Percentiles rank a stretch among this genome's conserved stretches.
phyloP scores from a whole-genome alignment of 2,888 invertebrate species.

The Scaptomyza cyrtandrae region DNA sequence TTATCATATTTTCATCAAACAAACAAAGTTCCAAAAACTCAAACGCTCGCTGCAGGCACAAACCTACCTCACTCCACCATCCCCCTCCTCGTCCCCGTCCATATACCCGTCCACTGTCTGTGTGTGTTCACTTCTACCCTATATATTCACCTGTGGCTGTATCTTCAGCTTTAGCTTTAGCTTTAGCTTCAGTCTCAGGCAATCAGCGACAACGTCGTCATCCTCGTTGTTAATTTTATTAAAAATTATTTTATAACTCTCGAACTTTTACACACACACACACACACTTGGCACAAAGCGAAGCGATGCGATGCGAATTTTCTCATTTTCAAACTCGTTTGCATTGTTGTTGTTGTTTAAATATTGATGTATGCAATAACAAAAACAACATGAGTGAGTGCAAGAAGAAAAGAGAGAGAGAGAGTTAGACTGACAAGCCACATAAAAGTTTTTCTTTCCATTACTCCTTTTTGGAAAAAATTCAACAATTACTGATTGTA shows the following conservation, averaged over 20 bases:
- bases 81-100: neutral
- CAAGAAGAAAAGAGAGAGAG: neutral
- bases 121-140: neutral
- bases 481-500: constrained; percentile 23
- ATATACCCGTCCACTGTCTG: neutral
- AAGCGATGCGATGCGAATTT: constrained; percentile 24
- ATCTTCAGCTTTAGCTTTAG: constrained; percentile 34
- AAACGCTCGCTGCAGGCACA: constrained; percentile 52
- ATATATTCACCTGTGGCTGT: constrained; percentile 47
- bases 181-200: constrained; percentile 35
- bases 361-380: constrained; percentile 65
- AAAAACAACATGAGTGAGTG: constrained; percentile 19
- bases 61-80: neutral
- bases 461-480: neutral
- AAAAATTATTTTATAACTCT: constrained; percentile 81
- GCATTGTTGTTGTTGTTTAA: constrained; percentile 46
- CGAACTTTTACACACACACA: constrained; percentile 54
- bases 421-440: constrained; percentile 10
- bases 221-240: constrained; percentile 82
- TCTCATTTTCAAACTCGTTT: constrained; percentile 14
- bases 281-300: constrained; percentile 23
- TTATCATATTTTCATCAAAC: constrained; percentile 84
- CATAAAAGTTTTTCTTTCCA: constrained; percentile 32
- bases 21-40: constrained; percentile 78
- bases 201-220: constrained; percentile 49